A percentile compares a stretch with the other conserved stretches of the same genome.
These are phyloP conservation scores for Schizothorax lantsangensis DNA, from an alignment of 2,797 vertebrate species.

Conservation along the genomic window DNA sequence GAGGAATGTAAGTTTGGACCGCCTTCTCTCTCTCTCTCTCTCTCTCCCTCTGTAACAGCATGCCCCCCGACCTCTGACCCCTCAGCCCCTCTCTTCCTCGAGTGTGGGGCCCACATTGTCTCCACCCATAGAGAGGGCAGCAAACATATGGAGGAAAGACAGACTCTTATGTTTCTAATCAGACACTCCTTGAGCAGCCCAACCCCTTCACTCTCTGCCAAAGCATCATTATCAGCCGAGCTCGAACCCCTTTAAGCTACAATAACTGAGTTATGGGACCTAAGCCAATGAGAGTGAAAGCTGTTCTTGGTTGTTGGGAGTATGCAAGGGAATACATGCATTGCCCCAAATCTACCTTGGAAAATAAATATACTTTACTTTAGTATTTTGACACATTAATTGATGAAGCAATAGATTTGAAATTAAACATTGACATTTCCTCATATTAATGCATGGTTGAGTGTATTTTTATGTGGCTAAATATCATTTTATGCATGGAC, in stretches of 20 bases:
- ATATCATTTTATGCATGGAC: background rate
- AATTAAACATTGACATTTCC: background rate
- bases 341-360: background rate
- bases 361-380: constrained; percentile 22
- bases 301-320: background rate
- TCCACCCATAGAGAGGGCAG: constrained; percentile 17
- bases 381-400: background rate
- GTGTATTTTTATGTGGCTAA: background rate
- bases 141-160: constrained; percentile 37
- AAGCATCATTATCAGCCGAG: constrained; percentile 50
- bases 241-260: constrained; percentile 25
- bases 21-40: constrained; percentile 8
- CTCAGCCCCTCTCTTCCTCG: constrained; percentile 19
- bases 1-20: constrained; percentile 15
- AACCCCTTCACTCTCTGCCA: constrained; percentile 43
- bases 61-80: constrained; percentile 46
- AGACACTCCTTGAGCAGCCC: constrained; percentile 32
- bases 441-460: background rate
- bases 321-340: constrained; percentile 12
- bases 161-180: constrained; percentile 52
- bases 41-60: constrained; percentile 8
- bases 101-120: constrained; percentile 8
- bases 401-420: background rate
- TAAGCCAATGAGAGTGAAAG: constrained; percentile 26
- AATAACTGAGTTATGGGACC: constrained; percentile 25